phyloP scores from a whole-genome alignment of 2,888 invertebrate genomes.

The Drosophila cyrtoloma region DNA sequence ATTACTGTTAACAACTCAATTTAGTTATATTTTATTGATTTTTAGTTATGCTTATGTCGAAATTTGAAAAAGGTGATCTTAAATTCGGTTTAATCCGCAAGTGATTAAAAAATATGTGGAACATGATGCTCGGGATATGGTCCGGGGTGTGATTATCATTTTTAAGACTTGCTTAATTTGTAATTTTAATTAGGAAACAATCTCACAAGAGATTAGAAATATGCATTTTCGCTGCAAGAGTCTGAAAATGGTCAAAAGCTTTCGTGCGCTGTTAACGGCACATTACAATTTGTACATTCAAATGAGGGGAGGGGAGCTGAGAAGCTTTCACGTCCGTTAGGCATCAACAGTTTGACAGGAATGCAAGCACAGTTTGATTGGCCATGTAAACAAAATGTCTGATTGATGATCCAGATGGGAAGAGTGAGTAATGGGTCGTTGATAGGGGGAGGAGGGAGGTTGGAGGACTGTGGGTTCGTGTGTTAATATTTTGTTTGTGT shows the following conservation, averaged over 20 bases:
- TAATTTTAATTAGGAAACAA: background rate
- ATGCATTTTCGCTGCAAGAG: background rate
- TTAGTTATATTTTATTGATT: too few species aligned
- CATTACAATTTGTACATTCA: background rate
- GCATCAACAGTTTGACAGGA: constrained; percentile 51
- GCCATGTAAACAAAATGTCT: constrained; percentile 39
- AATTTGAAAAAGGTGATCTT: too few species aligned
- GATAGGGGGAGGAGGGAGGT: fast-evolving
- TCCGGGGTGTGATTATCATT: background rate
- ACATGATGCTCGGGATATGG: too few species aligned
- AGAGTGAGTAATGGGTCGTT: background rate
- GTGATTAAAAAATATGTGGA: too few species aligned
- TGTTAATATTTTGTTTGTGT: constrained; percentile 3
- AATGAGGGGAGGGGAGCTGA: background rate
- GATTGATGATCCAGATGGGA: constrained; percentile 18
- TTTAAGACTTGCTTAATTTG: background rate
- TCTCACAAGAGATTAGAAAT: background rate
- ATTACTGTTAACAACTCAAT: too few species aligned
- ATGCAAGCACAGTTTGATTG: constrained; percentile 34
- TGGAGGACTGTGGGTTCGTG: background rate
- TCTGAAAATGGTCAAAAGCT: background rate
- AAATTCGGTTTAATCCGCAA: too few species aligned
- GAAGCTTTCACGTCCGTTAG: constrained; percentile 15
- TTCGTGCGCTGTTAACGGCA: background rate
- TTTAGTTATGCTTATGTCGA: too few species aligned